These are phyloP conservation scores for Bugulina stolonifera DNA, from an alignment of 2,888 invertebrate species.

Conservation along the genomic window DNA sequence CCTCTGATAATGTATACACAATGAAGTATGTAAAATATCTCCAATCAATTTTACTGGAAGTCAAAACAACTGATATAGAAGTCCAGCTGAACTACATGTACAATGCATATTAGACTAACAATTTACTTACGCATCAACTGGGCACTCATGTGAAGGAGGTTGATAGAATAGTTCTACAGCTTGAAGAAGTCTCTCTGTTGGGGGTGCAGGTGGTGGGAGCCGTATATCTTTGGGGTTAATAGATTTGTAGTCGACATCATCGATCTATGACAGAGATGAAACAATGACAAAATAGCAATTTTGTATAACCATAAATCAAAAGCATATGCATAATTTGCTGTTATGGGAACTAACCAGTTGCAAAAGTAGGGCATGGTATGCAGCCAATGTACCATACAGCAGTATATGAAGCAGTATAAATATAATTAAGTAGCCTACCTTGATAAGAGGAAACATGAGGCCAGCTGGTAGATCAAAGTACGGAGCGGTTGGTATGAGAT, in stretches of 20 bases:
- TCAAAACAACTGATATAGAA: too few relatives aligned
- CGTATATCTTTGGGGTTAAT: constrained; percentile 83
- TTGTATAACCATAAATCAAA: too few relatives aligned
- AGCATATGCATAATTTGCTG: too few relatives aligned
- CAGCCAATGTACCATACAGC: too few relatives aligned
- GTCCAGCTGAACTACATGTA: too few relatives aligned
- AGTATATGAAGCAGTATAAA: too few relatives aligned
- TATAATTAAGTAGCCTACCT: constrained; percentile 62
- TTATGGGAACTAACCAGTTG: background rate
- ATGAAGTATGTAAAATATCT: background rate
- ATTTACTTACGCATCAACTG: constrained; percentile 67
- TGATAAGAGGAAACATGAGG: constrained; percentile 92
- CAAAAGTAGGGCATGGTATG: too few relatives aligned
- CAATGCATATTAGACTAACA: too few relatives aligned
- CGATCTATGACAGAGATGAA: constrained; percentile 59
- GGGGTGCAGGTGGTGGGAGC: constrained; percentile 89
- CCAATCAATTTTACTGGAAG: constrained; percentile 1
- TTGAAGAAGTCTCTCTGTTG: constrained; percentile 81
- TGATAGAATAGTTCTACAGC: constrained; percentile 95
- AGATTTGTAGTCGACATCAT: constrained; percentile 82
- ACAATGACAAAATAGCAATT: too few relatives aligned
- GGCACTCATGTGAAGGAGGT: constrained; percentile 86
- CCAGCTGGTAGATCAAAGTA: constrained; percentile 97
- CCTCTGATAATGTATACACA: background rate
- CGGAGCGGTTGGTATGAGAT: constrained; percentile 75